phyloP scores from a whole-genome alignment of 2,113 vertebrate genomes.

The Ageneiosus marmoratus region DNA sequence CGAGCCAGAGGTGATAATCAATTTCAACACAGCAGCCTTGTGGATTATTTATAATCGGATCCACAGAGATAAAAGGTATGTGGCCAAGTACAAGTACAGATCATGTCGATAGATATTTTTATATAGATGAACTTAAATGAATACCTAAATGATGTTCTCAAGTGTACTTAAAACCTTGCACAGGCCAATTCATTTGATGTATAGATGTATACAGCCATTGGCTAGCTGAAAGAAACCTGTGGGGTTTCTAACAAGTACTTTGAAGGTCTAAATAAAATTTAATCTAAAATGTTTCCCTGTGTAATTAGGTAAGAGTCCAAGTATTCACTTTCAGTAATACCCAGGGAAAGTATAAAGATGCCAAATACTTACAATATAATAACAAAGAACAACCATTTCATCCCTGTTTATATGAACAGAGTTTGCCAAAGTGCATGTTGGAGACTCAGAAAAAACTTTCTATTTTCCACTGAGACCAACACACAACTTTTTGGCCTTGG shows the following conservation, averaged over 20 bases:
- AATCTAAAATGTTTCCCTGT: too few relatives aligned
- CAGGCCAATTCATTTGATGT: background rate
- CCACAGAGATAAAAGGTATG: too few relatives aligned
- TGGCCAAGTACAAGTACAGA: too few relatives aligned
- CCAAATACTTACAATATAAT: too few relatives aligned
- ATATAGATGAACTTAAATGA: background rate
- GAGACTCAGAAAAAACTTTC: too few relatives aligned
- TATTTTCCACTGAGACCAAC: too few relatives aligned
- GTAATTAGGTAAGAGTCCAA: background rate
- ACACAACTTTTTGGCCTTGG: too few relatives aligned
- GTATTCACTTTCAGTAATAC: background rate
- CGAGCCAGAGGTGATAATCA: background rate
- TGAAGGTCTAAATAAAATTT: too few relatives aligned
- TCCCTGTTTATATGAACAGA: too few relatives aligned
- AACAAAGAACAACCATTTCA: too few relatives aligned
- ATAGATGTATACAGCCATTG: background rate
- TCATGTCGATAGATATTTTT: background rate
- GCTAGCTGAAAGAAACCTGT: background rate
- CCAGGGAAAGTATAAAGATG: background rate
- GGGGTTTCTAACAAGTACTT: too few relatives aligned
- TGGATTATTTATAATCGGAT: background rate
- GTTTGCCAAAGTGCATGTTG: too few relatives aligned
- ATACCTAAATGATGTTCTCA: background rate
- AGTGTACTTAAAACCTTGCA: background rate
- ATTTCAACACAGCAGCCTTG: background rate